Base-by-base conservation (phyloP, 2,113 vertebrate genomes). In the Thalassarche chlororhynchos region DNA sequence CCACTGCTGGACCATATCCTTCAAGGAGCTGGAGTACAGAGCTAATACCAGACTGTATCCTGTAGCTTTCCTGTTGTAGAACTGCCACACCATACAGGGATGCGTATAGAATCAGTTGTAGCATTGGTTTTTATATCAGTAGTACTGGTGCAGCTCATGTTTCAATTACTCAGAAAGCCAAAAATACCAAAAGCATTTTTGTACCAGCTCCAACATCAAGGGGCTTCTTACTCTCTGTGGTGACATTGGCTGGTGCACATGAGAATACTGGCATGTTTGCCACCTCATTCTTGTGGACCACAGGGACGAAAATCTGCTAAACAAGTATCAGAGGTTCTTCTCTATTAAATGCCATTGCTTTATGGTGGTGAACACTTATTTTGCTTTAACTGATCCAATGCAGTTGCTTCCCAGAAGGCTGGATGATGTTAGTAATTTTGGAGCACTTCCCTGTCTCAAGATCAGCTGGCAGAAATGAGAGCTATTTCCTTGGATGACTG, bases 401-500 rank as follows among this genome's bases (percentile, higher is more conserved):
- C 74, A 61, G 52, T 94, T 89, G 51, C 77, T 95, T 96, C 93
- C 72, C 93, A 95, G 92, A 96, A 96, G 78, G 49, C 68, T 97
- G 85, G 85, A 78, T 95, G 90, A 90, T 96, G 89, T 94, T 95
- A 93, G 82, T 95, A 94, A 87, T 88, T 94, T 75, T 97, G 93
- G 92, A 95, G 81, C 36, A 18, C 46, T 82, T 88, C 62, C 87
- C 72, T 95, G 88, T 97, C 91, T 97, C 78, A 93, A 93, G 90
- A 97, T 96, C 88, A 97, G 78, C 81, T 91, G 96, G 93, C 95
- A 97, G 90, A 97, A 97, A 78, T 83, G 51, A 74, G 70, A 91
- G 74, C 78, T 97, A 68, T 97, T 98, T 97, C 87, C 89, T 96
- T 98, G 88, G 93, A 96, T 95, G 80, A 87, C 92, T 96, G 91